A percentile compares a stretch with the other conserved stretches of the same genome.
Evolutionary conservation across 1,140 invertebrate species (phyloP).

Genomic region (Steinernema feltiae): DNA sequence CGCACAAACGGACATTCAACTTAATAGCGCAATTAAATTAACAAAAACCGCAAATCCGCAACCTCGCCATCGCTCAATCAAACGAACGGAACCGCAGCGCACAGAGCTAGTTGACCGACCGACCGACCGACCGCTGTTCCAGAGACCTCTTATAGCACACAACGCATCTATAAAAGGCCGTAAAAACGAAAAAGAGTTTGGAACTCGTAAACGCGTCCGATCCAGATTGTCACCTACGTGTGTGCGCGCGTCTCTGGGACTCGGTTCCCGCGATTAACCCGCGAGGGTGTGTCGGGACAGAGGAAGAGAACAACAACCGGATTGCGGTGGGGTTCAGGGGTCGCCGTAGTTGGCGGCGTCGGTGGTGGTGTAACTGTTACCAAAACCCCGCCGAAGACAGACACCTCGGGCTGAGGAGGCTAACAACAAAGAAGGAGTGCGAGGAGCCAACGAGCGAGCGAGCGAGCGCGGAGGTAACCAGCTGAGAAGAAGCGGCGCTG

Average conservation of each 20-base stretch:
- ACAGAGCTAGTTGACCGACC: background rate
- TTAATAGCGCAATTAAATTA: background rate
- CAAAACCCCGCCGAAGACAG: background rate
- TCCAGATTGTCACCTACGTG: no score
- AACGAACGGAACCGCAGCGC: background rate
- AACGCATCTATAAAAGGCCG: no score
- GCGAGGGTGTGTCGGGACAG: no score
- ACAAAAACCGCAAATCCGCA: background rate
- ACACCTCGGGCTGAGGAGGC: background rate
- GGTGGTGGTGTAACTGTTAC: background rate
- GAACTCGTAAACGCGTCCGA: no score
- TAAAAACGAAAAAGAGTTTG: no score
- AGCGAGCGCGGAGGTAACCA: background rate
- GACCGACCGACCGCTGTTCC: background rate
- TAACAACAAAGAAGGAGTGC: background rate
- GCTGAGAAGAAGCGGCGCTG: background rate
- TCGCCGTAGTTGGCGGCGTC: background rate
- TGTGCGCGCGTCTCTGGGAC: background rate
- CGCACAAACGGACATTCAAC: background rate
- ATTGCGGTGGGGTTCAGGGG: background rate
- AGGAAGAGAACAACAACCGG: background rate
- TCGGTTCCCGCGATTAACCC: background rate
- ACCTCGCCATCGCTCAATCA: no score
- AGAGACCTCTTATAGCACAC: no score
- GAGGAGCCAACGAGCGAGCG: background rate